A percentile compares a stretch with the other conserved stretches of the same genome.
Conservation (phyloP, 2,888 invertebrate species). For the Andrena marginata region DNA sequence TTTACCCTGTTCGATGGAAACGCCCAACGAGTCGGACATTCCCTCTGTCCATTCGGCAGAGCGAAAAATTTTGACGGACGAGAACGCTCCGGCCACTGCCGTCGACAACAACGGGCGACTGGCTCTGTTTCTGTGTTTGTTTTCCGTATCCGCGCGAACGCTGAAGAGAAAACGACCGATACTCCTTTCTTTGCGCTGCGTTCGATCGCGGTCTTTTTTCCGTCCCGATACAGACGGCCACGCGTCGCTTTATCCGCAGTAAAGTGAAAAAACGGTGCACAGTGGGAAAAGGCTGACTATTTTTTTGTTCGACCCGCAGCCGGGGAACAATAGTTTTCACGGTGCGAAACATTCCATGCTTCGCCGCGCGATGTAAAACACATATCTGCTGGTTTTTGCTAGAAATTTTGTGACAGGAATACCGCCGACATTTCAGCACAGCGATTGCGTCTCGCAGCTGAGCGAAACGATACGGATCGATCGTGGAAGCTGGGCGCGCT, state of each 20-base stretch:
- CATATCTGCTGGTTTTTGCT: too few species aligned
- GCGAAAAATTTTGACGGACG: slow-evolving; percentile 9
- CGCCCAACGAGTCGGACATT: neutral
- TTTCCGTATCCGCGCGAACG: neutral
- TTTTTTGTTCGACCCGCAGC: neutral
- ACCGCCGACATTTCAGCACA: neutral
- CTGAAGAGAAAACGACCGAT: neutral
- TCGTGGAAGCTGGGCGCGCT: neutral
- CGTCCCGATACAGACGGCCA: neutral
- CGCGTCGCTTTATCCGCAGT: neutral
- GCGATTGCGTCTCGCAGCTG: neutral
- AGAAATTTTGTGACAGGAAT: neutral
- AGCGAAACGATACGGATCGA: neutral
- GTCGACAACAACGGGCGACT: neutral
- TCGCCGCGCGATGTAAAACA: too few species aligned
- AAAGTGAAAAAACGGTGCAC: neutral
- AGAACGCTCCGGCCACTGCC: neutral
- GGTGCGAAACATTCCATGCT: too few species aligned
- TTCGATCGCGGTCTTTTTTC: neutral
- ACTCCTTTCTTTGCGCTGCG: neutral
- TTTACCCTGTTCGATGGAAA: neutral
- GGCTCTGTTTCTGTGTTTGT: neutral
- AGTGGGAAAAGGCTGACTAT: neutral
- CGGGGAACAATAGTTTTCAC: too few species aligned
- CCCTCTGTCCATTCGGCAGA: neutral